Evolutionary conservation across 2,888 invertebrate species (phyloP).

Genomic region (Drosophila mulleri): DNA sequence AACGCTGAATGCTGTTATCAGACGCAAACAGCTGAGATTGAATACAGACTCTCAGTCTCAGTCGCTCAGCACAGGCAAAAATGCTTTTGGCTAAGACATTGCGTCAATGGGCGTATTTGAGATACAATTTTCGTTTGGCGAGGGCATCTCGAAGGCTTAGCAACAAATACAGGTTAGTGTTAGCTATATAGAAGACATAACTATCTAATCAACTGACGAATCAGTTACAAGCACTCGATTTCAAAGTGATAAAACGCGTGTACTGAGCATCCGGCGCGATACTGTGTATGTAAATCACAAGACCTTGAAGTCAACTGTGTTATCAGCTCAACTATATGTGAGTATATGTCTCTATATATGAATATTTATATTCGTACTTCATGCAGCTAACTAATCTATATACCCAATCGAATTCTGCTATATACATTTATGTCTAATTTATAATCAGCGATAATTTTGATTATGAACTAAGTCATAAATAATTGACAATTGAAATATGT

Average conservation of each 20-base stretch:
- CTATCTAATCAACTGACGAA: neutral
- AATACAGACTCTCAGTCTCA: neutral
- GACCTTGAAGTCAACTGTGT: conserved; percentile 22
- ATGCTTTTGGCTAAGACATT: conserved; percentile 1
- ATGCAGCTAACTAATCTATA: conserved; percentile 21
- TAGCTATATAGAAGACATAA: neutral
- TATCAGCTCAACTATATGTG: neutral
- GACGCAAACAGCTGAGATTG: conserved; percentile 6
- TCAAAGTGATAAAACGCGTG: no score
- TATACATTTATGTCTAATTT: neutral
- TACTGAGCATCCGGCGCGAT: neutral
- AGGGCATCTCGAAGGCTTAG: neutral
- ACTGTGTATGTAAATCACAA: neutral
- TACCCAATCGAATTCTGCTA: neutral
- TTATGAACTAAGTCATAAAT: neutral
- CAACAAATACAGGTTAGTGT: neutral
- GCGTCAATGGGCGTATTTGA: neutral
- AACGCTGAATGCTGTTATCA: conserved; percentile 10
- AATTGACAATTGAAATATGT: neutral
- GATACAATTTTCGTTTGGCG: neutral
- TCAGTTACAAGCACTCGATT: neutral
- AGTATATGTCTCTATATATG: neutral
- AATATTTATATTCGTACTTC: neutral
- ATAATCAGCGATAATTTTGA: neutral
- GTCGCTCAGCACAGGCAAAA: neutral